Evolutionary conservation across 2,113 vertebrate species (phyloP), one percentile per base, ranked within the genome.

Genomic region (Myanophis thanlyinensis): DNA sequence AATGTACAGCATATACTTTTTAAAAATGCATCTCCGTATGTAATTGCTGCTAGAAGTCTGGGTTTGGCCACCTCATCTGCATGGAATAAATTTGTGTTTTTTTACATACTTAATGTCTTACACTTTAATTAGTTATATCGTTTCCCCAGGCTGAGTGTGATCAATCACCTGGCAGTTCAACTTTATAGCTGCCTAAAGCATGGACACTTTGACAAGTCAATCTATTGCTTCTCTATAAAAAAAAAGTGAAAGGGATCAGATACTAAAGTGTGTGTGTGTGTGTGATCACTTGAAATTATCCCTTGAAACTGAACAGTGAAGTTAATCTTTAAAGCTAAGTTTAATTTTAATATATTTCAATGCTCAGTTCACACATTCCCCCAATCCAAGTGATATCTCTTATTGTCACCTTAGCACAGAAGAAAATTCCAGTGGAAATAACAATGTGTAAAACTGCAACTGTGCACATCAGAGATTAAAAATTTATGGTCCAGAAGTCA

Each of bases 51-150:
- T 90, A 93, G 1, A 35, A n/a, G 1, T 85, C 93, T 90, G 87
- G 54, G 48, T 54, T 88, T 12, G 48, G 89, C 40, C 13, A 87
- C 1, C 35, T 92, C 35, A 85, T n/a, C 47, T 54, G 93, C 52
- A 80, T 92, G 95, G 96, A 97, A 96, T 92, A 49, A 96, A 97
- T 96, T 7, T 62, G 15, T 95, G 88, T 90, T 95, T 90, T 95
- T 91, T 95, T 92, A 91, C 89, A 89, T 94, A 91, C 91, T 86
- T 94, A 96, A 93, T 91, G 48, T 94, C 95, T 93, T 91, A 94
- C 0, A 6, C 52, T 95, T 97, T 95, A 97, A 97, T 96, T 97
- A 95, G 88, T 91, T 96, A 91, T 95, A 96, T 95, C 12, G 93
- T 93, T 95, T 96, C 53, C 87, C 90, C 92, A 62, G n/a, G 73